Evolutionary conservation across 2,888 invertebrate species (phyloP).

Genomic region (Hecatera dysodea): DNA sequence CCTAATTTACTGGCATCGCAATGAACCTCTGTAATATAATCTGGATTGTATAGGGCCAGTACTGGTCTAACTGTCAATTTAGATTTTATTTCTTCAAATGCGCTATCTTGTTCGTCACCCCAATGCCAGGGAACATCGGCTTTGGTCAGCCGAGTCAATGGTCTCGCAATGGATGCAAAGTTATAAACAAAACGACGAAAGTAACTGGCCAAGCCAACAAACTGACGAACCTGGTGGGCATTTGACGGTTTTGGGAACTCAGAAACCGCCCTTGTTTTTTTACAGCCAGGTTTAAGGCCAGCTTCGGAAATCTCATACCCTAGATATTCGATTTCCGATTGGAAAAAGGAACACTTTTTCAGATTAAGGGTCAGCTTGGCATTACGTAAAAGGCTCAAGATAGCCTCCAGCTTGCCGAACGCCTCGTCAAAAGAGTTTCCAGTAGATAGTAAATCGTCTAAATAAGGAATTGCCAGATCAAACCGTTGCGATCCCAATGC

Average conservation of each 20-base stretch:
- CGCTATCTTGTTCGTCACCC: background rate
- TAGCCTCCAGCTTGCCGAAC: background rate
- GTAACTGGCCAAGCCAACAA: constrained; percentile 5
- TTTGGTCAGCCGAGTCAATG: constrained; percentile 6
- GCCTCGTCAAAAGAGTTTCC: background rate
- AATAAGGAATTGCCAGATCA: background rate
- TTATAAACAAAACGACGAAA: constrained; percentile 7
- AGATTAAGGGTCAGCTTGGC: constrained; percentile 6
- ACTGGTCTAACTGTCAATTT: constrained; percentile 1
- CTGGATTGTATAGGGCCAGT: constrained; percentile 15
- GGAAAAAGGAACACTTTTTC: constrained; percentile 9
- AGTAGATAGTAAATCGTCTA: background rate
- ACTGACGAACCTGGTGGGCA: background rate
- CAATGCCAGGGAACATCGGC: background rate
- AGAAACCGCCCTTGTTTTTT: background rate
- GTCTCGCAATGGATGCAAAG: constrained; percentile 1
- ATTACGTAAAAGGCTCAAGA: background rate
- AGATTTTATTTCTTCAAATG: constrained; percentile 6
- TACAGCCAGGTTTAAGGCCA: constrained; percentile 7
- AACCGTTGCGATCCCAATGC: background rate
- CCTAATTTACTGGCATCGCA: constrained; percentile 58
- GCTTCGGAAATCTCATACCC: constrained; percentile 4
- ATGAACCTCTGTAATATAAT: constrained; percentile 55
- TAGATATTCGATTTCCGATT: constrained; percentile 5
- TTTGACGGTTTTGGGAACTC: background rate